Percentiles rank a stretch among this genome's conserved stretches.
These are phyloP conservation scores for Rhyacichthys aspro DNA, from an alignment of 2,797 vertebrate species.

Conservation along the genomic window DNA sequence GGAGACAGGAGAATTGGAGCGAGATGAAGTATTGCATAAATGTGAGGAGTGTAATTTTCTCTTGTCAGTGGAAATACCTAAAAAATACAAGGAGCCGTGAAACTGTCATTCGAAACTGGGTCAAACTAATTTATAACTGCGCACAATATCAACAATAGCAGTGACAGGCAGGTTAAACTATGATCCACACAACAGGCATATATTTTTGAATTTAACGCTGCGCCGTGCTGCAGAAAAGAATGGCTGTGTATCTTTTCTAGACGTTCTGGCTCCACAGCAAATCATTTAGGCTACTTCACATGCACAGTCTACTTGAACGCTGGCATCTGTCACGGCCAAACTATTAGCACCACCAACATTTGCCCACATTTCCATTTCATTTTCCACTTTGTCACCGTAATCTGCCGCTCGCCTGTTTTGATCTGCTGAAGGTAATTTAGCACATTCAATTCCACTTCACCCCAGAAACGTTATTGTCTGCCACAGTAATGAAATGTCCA, in stretches of 20 bases:
- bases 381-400: slow-evolving; percentile 48
- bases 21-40: slow-evolving; percentile 59
- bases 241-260: slow-evolving; percentile 28
- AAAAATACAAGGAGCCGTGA: slow-evolving; percentile 48
- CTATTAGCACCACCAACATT: slow-evolving; percentile 55
- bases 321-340: slow-evolving; percentile 52
- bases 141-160: slow-evolving; percentile 40
- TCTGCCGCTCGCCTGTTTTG: slow-evolving; percentile 32
- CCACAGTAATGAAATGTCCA: slow-evolving; percentile 54
- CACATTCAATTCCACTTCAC: slow-evolving; percentile 52
- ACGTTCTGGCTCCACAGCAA: slow-evolving; percentile 19
- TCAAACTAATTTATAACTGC: slow-evolving; percentile 60
- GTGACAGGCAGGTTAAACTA: slow-evolving; percentile 54
- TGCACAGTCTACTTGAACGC: slow-evolving; percentile 43
- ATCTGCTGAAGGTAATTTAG: slow-evolving; percentile 49
- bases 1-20: slow-evolving; percentile 45
- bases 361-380: slow-evolving; percentile 40
- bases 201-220: slow-evolving; percentile 43
- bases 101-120: slow-evolving; percentile 65
- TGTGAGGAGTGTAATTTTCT: slow-evolving; percentile 44
- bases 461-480: slow-evolving; percentile 53
- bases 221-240: slow-evolving; percentile 14
- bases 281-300: slow-evolving; percentile 47
- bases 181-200: slow-evolving; percentile 22
- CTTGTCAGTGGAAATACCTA: slow-evolving; percentile 40